phyloP scores from a whole-genome alignment of 2,113 vertebrate genomes.

The Corynorhinus townsendii region DNA sequence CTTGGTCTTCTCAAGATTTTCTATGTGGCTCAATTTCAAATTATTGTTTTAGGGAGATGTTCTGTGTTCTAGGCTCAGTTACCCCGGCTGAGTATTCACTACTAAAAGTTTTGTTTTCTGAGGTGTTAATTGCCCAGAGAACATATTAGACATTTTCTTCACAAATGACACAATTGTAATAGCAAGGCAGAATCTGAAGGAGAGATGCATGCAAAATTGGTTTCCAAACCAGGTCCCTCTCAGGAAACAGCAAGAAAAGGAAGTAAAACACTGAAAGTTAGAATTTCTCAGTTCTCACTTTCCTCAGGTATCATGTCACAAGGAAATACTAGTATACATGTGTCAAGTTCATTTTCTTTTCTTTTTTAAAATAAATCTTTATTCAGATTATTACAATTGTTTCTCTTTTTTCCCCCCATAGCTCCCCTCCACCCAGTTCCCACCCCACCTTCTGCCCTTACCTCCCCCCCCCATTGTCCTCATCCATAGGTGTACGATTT shows the following conservation, averaged over 20 bases:
- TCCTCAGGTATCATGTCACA: background rate
- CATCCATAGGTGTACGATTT: too few species aligned
- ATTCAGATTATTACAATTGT: too few species aligned
- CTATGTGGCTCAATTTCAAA: background rate
- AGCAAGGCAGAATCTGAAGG: background rate
- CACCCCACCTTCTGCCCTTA: too few species aligned
- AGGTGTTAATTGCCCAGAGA: constrained; percentile 36
- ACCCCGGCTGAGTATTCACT: background rate
- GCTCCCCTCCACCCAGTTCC: too few species aligned
- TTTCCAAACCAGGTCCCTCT: background rate
- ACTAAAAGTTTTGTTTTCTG: background rate
- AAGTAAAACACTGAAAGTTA: background rate
- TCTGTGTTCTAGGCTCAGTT: background rate
- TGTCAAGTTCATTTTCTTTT: too few species aligned
- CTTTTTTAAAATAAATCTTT: too few species aligned
- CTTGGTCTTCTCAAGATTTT: background rate
- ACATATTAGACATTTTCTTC: background rate
- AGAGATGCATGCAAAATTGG: background rate
- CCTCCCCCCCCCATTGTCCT: too few species aligned
- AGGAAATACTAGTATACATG: background rate
- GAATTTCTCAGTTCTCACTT: background rate
- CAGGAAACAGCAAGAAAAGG: background rate
- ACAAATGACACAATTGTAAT: background rate
- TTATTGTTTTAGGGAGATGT: background rate
- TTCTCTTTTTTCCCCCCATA: too few species aligned